Evolutionary conservation across 2,113 vertebrate species (phyloP).

Genomic region (Phrynosoma platyrhinos): DNA sequence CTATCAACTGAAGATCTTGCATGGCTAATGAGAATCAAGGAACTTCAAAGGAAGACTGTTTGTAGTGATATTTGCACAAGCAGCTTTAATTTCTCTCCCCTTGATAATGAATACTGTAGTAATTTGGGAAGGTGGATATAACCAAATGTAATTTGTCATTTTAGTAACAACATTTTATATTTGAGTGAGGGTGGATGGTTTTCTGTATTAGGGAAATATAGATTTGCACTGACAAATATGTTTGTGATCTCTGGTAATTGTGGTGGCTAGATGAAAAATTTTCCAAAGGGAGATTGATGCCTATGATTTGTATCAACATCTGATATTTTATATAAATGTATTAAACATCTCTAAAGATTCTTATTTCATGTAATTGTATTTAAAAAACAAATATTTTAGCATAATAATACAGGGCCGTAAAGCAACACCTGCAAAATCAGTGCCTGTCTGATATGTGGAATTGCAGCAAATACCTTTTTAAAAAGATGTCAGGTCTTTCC

Average conservation of each 20-base stretch:
- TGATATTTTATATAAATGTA: conserved; percentile 80
- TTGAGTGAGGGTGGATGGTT: conserved; percentile 66
- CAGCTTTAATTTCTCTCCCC: conserved; percentile 76
- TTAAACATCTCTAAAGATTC: conserved; percentile 74
- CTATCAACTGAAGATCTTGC: conserved; percentile 57
- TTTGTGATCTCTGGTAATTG: conserved; percentile 75
- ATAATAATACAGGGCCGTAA: conserved; percentile 63
- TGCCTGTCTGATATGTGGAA: conserved; percentile 54
- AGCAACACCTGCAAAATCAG: conserved; percentile 46
- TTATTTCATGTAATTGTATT: conserved; percentile 75
- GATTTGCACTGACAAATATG: conserved; percentile 82
- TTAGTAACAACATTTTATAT: conserved; percentile 77
- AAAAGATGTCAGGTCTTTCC: conserved; percentile 46
- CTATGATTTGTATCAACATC: conserved; percentile 78
- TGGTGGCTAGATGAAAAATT: conserved; percentile 72
- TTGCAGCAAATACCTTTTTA: conserved; percentile 66
- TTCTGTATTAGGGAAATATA: conserved; percentile 76
- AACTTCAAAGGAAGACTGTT: conserved; percentile 56
- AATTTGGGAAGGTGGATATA: conserved; percentile 65
- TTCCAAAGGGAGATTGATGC: conserved; percentile 74
- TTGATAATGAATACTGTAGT: conserved; percentile 73
- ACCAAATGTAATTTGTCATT: conserved; percentile 73
- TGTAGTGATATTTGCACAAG: conserved; percentile 73
- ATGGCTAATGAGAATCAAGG: conserved; percentile 61
- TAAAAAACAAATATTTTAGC: conserved; percentile 77